Evolutionary conservation across 2,113 vertebrate genomes (phyloP).

Genomic region (Eurypyga helias): DNA sequence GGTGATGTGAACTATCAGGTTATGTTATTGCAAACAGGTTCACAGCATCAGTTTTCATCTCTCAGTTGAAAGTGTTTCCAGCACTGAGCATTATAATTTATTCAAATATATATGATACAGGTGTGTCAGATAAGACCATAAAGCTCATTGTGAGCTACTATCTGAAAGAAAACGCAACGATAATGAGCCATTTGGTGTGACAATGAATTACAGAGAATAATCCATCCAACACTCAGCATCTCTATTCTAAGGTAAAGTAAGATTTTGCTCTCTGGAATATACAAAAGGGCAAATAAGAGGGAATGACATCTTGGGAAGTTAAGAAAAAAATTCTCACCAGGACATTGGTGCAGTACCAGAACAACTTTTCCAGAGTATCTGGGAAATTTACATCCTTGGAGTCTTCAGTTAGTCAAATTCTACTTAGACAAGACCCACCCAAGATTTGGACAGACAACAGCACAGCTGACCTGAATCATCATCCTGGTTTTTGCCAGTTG

Average conservation of each 20-base stretch:
- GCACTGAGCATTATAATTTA: background rate
- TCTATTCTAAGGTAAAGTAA: background rate
- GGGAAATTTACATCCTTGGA: background rate
- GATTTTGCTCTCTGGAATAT: background rate
- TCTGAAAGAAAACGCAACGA: background rate
- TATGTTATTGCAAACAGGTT: background rate
- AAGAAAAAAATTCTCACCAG: background rate
- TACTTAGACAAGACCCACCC: background rate
- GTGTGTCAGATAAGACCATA: background rate
- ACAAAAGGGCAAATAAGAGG: background rate
- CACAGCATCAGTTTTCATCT: background rate
- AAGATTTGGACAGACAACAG: background rate
- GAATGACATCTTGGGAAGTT: background rate
- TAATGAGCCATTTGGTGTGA: background rate
- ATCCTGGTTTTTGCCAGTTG: background rate
- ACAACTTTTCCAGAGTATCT: background rate
- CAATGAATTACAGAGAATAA: background rate
- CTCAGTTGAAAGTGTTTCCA: background rate
- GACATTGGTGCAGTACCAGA: background rate
- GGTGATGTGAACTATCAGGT: background rate
- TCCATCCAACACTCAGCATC: background rate
- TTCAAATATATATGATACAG: background rate
- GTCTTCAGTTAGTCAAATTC: background rate
- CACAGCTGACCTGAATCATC: background rate
- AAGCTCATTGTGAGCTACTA: background rate